A percentile compares a stretch with the other conserved stretches of the same genome.
phyloP scores from a whole-genome alignment of 2,888 invertebrate genomes.

The Lycia hirtaria region DNA sequence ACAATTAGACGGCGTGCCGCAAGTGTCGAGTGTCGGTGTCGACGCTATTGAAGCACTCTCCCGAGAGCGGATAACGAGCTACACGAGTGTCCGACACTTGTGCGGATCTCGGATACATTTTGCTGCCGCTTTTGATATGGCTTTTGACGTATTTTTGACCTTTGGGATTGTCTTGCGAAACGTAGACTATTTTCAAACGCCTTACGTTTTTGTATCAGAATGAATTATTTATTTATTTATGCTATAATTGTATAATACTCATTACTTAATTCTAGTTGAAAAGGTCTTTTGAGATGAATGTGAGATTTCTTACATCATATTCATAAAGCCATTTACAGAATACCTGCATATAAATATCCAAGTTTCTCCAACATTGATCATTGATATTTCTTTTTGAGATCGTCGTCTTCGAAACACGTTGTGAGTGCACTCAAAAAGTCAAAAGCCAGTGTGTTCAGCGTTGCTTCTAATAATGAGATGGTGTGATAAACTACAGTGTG shows the following conservation, averaged over 20 bases:
- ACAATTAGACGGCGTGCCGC: conserved; percentile 31
- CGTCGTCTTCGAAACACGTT: too few relatives aligned
- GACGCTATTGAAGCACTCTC: conserved; percentile 42
- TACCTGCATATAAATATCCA: not conserved
- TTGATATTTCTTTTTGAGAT: too few relatives aligned
- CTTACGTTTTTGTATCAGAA: too few relatives aligned
- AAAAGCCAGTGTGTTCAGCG: not conserved
- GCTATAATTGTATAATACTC: too few relatives aligned
- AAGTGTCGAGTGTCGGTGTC: conserved; percentile 35
- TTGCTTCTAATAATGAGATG: conserved; percentile 10
- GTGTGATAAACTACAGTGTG: not conserved
- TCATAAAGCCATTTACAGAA: too few relatives aligned
- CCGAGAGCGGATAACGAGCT: conserved; percentile 52
- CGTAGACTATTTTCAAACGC: not conserved
- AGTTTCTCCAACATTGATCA: not conserved
- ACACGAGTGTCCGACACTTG: conserved; percentile 27
- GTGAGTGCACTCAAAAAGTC: too few relatives aligned
- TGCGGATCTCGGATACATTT: conserved; percentile 26
- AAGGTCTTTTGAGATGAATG: too few relatives aligned
- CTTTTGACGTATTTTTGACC: conserved; percentile 4
- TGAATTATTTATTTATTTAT: too few relatives aligned
- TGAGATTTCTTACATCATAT: too few relatives aligned
- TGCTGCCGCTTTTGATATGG: conserved; percentile 15
- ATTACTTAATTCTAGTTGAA: too few relatives aligned
- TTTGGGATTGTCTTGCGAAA: not conserved